A percentile compares a stretch with the other conserved stretches of the same genome.
phyloP scores from a whole-genome alignment of 2,113 vertebrate species.

The Microcebus ravelobensis region DNA sequence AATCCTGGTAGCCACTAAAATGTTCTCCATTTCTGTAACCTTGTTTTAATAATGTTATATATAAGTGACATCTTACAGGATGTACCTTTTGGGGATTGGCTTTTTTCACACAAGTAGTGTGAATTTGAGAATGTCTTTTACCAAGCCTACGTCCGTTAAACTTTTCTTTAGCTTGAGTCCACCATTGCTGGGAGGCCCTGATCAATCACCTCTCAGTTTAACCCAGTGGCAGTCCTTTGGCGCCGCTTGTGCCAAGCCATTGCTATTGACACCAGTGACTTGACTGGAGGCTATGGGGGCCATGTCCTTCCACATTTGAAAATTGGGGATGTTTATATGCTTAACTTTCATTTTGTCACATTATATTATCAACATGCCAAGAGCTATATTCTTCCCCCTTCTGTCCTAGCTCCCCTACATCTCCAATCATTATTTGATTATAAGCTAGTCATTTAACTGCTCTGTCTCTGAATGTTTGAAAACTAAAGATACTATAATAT shows the following conservation, averaged over 20 bases:
- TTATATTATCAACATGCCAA: background rate
- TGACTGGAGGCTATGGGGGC: background rate
- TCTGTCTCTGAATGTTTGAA: background rate
- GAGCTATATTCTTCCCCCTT: background rate
- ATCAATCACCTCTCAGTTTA: background rate
- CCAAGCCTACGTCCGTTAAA: background rate
- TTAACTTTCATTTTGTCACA: background rate
- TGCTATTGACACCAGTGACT: background rate
- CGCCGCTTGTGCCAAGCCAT: too few species aligned
- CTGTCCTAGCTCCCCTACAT: background rate
- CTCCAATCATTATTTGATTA: background rate
- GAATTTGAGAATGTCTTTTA: background rate
- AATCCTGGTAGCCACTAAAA: too few species aligned
- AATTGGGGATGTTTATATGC: background rate
- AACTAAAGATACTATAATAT: background rate
- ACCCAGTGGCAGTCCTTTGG: background rate
- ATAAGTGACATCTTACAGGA: too few species aligned
- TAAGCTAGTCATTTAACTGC: background rate
- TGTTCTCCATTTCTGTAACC: too few species aligned
- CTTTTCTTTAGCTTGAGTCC: background rate
- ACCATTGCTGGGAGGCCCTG: background rate
- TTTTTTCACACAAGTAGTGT: background rate
- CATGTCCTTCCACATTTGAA: background rate
- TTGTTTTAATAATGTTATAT: too few species aligned
- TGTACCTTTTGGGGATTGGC: too few species aligned